phyloP scores from a whole-genome alignment of 2,888 invertebrate species.

The Leucoma salicis region DNA sequence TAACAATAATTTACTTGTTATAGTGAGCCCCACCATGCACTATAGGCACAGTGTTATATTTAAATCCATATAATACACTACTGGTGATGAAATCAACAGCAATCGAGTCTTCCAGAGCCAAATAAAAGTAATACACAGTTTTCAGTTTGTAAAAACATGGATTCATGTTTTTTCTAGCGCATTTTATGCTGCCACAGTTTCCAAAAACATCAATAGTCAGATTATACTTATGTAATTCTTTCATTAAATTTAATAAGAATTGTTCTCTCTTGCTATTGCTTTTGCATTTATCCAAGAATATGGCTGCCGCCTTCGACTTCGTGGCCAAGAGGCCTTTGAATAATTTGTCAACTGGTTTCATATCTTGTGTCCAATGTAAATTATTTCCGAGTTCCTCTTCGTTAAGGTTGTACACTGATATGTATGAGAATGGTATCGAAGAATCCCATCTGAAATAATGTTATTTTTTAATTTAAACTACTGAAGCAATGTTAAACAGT shows the following conservation, averaged over 20 bases:
- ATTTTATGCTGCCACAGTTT: too few relatives aligned
- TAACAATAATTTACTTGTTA: too few relatives aligned
- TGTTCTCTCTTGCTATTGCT: conserved; percentile 52
- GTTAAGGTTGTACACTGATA: conserved; percentile 44
- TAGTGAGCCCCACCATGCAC: too few relatives aligned
- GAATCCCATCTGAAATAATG: conserved; percentile 45
- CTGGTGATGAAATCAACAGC: too few relatives aligned
- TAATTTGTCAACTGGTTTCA: conserved; percentile 35
- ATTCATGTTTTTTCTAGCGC: too few relatives aligned
- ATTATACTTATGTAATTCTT: conserved; percentile 60
- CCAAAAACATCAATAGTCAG: conserved; percentile 78
- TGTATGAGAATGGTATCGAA: conserved; percentile 49
- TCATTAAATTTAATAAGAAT: conserved; percentile 56
- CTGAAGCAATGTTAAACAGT: neutral
- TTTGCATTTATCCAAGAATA: conserved; percentile 60
- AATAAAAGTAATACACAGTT: too few relatives aligned
- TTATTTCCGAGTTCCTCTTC: conserved; percentile 41
- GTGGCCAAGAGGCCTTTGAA: conserved; percentile 39
- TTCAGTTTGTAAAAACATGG: too few relatives aligned
- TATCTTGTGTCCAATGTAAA: conserved; percentile 41
- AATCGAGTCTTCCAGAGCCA: too few relatives aligned
- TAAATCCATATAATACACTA: too few relatives aligned
- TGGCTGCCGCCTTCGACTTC: conserved; percentile 57
- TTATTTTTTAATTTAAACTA: too few relatives aligned
- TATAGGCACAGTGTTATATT: too few relatives aligned